Evolutionary conservation across 2,888 invertebrate species (phyloP).

Genomic region (Zaprionus lineosus): DNA sequence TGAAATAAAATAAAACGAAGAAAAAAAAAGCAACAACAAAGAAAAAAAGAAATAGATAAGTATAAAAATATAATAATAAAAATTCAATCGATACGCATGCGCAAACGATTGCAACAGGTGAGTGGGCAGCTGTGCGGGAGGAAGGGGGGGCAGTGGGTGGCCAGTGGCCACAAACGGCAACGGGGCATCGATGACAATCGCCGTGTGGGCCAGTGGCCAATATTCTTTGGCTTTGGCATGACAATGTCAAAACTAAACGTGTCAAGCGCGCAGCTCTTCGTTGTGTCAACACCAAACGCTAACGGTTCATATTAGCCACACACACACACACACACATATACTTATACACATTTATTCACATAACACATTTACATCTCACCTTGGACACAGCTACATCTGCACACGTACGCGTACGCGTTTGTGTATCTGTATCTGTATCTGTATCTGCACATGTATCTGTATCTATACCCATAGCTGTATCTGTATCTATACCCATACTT

Average conservation of each 20-base stretch:
- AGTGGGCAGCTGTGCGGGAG: neutral
- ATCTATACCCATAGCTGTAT: slow-evolving; percentile 5
- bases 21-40: neutral
- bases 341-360: slow-evolving; percentile 47
- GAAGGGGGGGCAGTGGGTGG: neutral
- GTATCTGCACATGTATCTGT: slow-evolving; percentile 4
- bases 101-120: slow-evolving; percentile 54
- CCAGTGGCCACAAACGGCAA: neutral
- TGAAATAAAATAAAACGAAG: neutral
- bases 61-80: slow-evolving; percentile 21
- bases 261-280: slow-evolving; percentile 47
- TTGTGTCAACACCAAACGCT: slow-evolving; percentile 61
- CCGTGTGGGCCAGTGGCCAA: slow-evolving; percentile 43
- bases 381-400: slow-evolving; percentile 56
- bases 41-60: slow-evolving; percentile 8
- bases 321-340: slow-evolving; percentile 24
- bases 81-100: slow-evolving; percentile 62
- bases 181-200: slow-evolving; percentile 10
- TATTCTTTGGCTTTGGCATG: slow-evolving; percentile 68
- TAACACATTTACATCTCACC: slow-evolving; percentile 73
- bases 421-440: slow-evolving; percentile 4
- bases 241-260: slow-evolving; percentile 75
- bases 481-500: slow-evolving; percentile 4
- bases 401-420: slow-evolving; percentile 1
- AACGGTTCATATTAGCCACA: slow-evolving; percentile 56